Percentiles rank a stretch among this genome's conserved stretches.
phyloP scores from a whole-genome alignment of 1,140 invertebrate genomes.

The Caenorhabditis brenneri region DNA sequence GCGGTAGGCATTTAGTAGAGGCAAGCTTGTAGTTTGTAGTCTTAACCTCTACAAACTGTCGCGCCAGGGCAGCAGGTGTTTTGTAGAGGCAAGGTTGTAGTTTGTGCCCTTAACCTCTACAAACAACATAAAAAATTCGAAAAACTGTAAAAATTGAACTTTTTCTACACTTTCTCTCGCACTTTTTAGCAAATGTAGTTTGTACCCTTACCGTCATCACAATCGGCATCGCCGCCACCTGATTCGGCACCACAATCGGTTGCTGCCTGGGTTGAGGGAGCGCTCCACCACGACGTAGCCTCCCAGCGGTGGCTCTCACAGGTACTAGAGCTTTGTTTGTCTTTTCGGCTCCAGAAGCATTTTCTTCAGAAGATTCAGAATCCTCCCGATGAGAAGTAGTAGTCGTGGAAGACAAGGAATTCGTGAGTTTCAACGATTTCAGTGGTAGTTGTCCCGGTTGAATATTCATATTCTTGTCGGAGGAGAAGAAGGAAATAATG shows the following conservation, averaged over 20 bases:
- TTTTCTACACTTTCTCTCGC: background rate
- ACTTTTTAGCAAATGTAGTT: background rate
- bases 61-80: too few relatives aligned
- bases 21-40: too few relatives aligned
- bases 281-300: background rate
- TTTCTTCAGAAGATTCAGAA: background rate
- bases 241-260: background rate
- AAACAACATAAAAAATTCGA: too few relatives aligned
- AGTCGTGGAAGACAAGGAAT: too few relatives aligned
- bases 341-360: background rate
- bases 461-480: background rate
- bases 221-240: background rate
- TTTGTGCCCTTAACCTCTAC: too few relatives aligned
- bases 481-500: background rate
- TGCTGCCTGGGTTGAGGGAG: background rate
- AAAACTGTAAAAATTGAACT: too few relatives aligned
- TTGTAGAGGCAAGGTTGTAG: too few relatives aligned
- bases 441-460: conserved; percentile 17
- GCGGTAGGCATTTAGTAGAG: too few relatives aligned
- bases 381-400: too few relatives aligned
- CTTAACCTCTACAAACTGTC: too few relatives aligned
- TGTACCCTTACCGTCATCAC: background rate
- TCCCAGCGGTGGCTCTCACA: background rate
- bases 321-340: background rate
- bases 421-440: background rate